A percentile compares a stretch with the other conserved stretches of the same genome.
These are phyloP conservation scores for Epinotia nisella DNA, from an alignment of 2,888 invertebrate genomes.

Conservation along the genomic window DNA sequence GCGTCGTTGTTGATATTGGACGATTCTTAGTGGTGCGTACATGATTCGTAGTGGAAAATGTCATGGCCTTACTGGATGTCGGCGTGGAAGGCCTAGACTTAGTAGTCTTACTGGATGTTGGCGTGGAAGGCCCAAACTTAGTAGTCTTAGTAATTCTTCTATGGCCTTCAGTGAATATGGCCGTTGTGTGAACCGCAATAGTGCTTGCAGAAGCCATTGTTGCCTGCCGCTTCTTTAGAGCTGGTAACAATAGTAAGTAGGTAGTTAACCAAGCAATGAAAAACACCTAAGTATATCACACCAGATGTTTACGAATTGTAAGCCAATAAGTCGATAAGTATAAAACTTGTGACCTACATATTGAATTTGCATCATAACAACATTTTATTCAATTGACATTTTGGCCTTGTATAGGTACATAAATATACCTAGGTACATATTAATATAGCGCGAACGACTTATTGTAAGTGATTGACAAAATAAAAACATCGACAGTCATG, in stretches of 20 bases:
- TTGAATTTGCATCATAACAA: too few species aligned
- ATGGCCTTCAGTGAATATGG: not conserved
- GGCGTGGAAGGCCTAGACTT: not conserved
- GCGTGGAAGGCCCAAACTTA: not conserved
- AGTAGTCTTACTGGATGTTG: not conserved
- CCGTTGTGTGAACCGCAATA: not conserved
- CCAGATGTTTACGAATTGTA: too few species aligned
- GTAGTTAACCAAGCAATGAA: not conserved
- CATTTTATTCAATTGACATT: too few species aligned
- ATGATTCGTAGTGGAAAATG: not conserved
- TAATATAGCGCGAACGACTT: too few species aligned
- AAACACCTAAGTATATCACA: too few species aligned
- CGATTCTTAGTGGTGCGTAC: not conserved
- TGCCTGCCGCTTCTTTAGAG: not conserved
- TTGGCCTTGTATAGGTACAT: too few species aligned
- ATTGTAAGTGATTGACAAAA: too few species aligned
- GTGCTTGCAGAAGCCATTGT: not conserved
- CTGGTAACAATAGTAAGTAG: not conserved
- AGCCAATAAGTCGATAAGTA: too few species aligned
- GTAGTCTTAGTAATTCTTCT: not conserved
- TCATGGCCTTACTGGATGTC: not conserved
- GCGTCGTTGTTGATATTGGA: not conserved
- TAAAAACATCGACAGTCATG: too few species aligned
- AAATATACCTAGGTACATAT: too few species aligned
- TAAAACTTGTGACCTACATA: too few species aligned